Evolutionary conservation across 35 echinoderm and acorn worm genomes (phyloP).

Genomic region (Eucidaris tribuloides): DNA sequence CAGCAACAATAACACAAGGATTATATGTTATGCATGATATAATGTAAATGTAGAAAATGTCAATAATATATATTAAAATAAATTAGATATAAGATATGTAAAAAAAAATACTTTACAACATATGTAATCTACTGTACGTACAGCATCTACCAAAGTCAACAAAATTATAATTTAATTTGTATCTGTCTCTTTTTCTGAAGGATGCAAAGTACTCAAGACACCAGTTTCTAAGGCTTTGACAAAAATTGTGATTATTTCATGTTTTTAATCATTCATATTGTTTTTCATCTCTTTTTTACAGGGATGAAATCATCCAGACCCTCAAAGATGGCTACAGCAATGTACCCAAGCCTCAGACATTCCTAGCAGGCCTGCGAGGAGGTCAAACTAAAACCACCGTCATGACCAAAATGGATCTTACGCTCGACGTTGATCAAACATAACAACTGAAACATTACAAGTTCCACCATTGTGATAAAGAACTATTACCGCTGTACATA

Average conservation of each 20-base stretch:
- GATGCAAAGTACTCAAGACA: background rate
- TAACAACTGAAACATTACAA: too few relatives aligned
- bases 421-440: constrained; percentile 96
- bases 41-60: too few relatives aligned
- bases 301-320: constrained; percentile 80
- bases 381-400: constrained; percentile 88
- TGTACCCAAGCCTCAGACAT: constrained; percentile 86
- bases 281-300: constrained; percentile 39
- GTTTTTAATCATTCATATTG: background rate
- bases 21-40: too few relatives aligned
- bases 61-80: too few relatives aligned
- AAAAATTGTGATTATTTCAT: background rate
- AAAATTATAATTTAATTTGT: too few relatives aligned
- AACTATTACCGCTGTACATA: too few relatives aligned
- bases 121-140: too few relatives aligned
- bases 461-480: too few relatives aligned
- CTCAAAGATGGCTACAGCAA: constrained; percentile 63
- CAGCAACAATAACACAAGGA: too few relatives aligned
- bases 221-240: background rate
- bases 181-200: background rate
- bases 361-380: constrained; percentile 92
- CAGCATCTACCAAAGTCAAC: too few relatives aligned
- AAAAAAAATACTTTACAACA: too few relatives aligned
- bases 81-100: too few relatives aligned
- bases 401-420: constrained; percentile 98